phyloP scores from a whole-genome alignment of 2,888 invertebrate genomes.

The Calliopum simillimum region DNA sequence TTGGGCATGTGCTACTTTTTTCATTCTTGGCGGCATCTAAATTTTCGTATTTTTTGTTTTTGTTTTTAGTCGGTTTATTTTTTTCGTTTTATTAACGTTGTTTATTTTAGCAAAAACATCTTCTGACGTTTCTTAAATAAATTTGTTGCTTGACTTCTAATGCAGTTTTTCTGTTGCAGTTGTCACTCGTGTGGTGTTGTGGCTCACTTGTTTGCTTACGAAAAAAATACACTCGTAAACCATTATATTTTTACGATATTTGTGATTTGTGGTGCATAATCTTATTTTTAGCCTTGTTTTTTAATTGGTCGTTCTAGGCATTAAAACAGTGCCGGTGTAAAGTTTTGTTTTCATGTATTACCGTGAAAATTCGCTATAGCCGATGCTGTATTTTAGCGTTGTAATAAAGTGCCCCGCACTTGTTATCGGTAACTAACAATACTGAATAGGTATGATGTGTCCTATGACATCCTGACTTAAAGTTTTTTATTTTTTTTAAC shows the following conservation, averaged over 20 bases:
- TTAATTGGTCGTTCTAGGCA: neutral
- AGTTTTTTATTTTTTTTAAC: no score
- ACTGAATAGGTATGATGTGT: neutral
- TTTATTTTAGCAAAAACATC: neutral
- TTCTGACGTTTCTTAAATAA: neutral
- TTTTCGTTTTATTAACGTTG: conserved; percentile 1
- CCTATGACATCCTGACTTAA: no score
- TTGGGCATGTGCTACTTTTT: neutral
- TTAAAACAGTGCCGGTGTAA: neutral
- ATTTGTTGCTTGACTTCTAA: conserved; percentile 3
- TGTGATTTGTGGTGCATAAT: neutral
- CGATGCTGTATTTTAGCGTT: neutral
- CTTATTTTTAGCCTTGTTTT: neutral
- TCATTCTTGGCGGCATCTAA: neutral
- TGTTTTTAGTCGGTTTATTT: neutral
- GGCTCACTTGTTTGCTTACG: neutral
- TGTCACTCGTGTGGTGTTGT: neutral
- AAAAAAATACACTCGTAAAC: neutral
- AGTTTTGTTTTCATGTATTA: neutral
- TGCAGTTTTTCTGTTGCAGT: conserved; percentile 8
- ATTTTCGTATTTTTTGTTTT: neutral
- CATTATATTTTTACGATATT: neutral
- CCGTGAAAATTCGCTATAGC: neutral
- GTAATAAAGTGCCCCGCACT: neutral
- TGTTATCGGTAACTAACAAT: no score